Evolutionary conservation across 53 echinoderm and acorn worm species (phyloP).

Genomic region (Apostichopus leukothele): DNA sequence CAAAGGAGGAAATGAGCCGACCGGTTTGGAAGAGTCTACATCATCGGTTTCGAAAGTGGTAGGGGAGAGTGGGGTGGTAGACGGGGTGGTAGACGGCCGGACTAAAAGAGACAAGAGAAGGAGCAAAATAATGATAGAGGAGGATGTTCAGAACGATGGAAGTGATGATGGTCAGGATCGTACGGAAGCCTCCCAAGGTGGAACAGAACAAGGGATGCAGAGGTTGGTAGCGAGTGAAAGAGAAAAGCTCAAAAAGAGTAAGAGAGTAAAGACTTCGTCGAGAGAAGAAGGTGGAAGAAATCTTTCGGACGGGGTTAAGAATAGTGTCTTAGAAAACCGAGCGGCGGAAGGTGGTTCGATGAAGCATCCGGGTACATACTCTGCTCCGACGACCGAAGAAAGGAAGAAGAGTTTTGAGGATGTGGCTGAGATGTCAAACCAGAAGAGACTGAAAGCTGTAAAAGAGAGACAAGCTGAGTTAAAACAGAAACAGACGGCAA

Average conservation of each 20-base stretch:
- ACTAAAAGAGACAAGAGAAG: not conserved
- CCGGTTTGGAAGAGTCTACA: not conserved
- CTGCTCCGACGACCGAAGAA: not conserved
- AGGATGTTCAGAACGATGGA: not conserved
- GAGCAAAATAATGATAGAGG: not conserved
- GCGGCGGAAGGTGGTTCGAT: not conserved
- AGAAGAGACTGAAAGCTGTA: slow-evolving; percentile 74
- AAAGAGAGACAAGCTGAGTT: slow-evolving; percentile 59
- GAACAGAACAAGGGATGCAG: not conserved
- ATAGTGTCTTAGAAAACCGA: not conserved
- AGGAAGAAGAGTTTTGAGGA: not conserved
- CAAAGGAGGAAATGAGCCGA: not conserved
- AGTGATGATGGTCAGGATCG: not conserved
- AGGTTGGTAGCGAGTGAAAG: not conserved
- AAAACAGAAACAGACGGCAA: slow-evolving; percentile 59
- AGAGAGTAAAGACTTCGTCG: not conserved
- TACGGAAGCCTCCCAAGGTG: not conserved
- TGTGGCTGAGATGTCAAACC: slow-evolving; percentile 53
- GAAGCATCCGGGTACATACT: not conserved
- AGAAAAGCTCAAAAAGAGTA: not conserved
- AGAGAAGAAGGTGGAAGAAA: not conserved
- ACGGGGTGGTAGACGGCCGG: not conserved
- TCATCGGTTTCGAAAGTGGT: not conserved
- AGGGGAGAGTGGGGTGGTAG: not conserved
- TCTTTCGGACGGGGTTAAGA: not conserved